Base-by-base conservation (phyloP, 2,888 invertebrate genomes). In the Oscheius sp. region DNA sequence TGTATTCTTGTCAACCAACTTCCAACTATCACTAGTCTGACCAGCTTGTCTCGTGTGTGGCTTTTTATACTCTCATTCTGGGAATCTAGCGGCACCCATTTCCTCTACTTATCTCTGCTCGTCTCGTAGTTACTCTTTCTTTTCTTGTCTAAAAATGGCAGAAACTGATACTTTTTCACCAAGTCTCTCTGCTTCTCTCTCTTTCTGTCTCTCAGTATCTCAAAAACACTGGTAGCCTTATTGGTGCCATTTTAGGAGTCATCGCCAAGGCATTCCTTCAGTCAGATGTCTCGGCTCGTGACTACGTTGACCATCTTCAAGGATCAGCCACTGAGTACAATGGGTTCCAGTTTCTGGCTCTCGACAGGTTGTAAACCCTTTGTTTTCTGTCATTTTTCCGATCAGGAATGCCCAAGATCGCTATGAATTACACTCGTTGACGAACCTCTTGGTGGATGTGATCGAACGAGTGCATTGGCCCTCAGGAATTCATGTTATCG, bases 291-390 rank as follows among this genome's bases (percentile, higher is more conserved):
- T 66, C 70, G 0, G 63, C 73, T 29, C 21, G 9, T 1, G 76
- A 76, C 9, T 84, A 71, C 71, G 74, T 77, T 21, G 76, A 72
- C n/a, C 48, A 73, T 35, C 63, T 84, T 33, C 73, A 70, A n/a
- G 33, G 35, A n/a, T 71, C 73, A 11, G 80, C 79, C 0, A 63
- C 65, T 5, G 65, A 78, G 7, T 86, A 73, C 70, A 85, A 86
- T 63, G 85, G 86, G 11, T 86, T 86, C 71, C 86, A 85, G 59
- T 83, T 86, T 73, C 59, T 86, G 7, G 82, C 76, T 33, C 62
- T 86, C n/a, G 82, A 86, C 53, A 77, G 70, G 85, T 82, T 32
- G 55, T 1, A 35, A 13, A 5, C 5, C 55, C 11, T 1, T 42
- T 10, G 35, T 55, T 32, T 29, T 35, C 48, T 32, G 11, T 35